Evolutionary conservation across 2,888 invertebrate genomes (phyloP).

Genomic region (Thymelicus sylvestris): DNA sequence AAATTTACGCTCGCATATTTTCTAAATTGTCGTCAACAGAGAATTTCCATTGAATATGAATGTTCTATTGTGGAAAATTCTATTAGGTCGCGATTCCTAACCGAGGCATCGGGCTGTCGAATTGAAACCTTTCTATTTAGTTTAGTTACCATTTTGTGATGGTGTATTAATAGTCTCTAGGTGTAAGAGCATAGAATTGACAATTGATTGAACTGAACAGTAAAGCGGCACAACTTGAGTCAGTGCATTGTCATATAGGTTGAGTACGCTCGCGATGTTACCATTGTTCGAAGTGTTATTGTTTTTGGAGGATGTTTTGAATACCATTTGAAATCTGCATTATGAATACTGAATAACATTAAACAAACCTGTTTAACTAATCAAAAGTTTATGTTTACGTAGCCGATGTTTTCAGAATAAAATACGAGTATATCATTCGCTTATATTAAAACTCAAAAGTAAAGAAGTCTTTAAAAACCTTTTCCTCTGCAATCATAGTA

Average conservation of each 20-base stretch:
- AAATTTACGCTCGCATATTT: conserved; percentile 26
- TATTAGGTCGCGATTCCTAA: conserved; percentile 27
- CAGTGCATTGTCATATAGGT: conserved; percentile 17
- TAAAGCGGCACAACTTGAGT: conserved; percentile 5
- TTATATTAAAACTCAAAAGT: too few species aligned
- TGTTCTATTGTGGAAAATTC: conserved; percentile 29
- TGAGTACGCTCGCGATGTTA: conserved; percentile 18
- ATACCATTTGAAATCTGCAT: conserved; percentile 3
- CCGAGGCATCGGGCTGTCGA: conserved; percentile 15
- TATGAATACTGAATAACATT: neutral
- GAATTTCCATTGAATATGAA: conserved; percentile 29
- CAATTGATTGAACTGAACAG: conserved; percentile 9
- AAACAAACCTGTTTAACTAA: conserved; percentile 2
- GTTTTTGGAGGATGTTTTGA: conserved; percentile 17
- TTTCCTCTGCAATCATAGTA: too few species aligned
- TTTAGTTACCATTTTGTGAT: conserved; percentile 14
- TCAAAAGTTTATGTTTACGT: neutral
- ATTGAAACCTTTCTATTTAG: conserved; percentile 22
- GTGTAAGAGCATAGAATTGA: conserved; percentile 7
- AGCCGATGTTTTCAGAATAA: neutral
- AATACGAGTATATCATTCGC: neutral
- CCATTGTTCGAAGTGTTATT: conserved; percentile 20
- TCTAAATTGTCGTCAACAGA: conserved; percentile 34
- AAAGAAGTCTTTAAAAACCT: too few species aligned
- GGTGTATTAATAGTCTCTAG: conserved; percentile 2